phyloP scores from a whole-genome alignment of 2,888 invertebrate species.

The Melipona bicolor region DNA sequence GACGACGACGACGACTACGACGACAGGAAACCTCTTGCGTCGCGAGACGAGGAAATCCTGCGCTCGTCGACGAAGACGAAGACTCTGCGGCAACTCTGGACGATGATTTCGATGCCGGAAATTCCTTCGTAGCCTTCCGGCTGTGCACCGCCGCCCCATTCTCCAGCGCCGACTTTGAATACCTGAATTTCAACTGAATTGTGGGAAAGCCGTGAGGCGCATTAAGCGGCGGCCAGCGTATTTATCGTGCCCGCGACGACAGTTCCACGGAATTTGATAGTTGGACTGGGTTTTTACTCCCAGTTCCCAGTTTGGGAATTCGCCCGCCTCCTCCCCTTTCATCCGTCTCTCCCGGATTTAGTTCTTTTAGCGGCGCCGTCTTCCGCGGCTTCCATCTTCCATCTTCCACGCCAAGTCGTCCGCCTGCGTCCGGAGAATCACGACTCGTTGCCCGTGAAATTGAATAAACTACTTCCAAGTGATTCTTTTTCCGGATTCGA shows the following conservation, averaged over 20 bases:
- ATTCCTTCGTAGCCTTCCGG: constrained; percentile 58
- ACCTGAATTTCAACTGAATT: constrained; percentile 67
- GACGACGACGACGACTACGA: constrained; percentile 5
- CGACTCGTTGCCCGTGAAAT: constrained; percentile 55
- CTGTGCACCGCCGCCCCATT: constrained; percentile 24
- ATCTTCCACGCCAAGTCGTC: background rate
- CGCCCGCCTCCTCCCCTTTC: background rate
- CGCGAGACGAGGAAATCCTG: background rate
- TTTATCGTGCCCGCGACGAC: constrained; percentile 66
- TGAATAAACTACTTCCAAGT: constrained; percentile 39
- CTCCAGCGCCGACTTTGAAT: constrained; percentile 61
- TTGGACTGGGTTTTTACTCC: constrained; percentile 58
- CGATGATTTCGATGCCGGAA: constrained; percentile 68
- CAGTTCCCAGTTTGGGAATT: constrained; percentile 7
- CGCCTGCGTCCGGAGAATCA: constrained; percentile 11
- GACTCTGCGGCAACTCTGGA: constrained; percentile 5
- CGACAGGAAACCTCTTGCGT: background rate
- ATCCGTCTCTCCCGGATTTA: background rate
- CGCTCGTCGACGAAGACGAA: constrained; percentile 21
- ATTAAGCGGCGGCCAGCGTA: constrained; percentile 65
- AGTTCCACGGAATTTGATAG: constrained; percentile 67
- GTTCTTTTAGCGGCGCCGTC: constrained; percentile 14
- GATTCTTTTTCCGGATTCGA: constrained; percentile 23
- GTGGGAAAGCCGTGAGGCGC: constrained; percentile 61
- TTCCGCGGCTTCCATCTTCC: background rate